phyloP scores from a whole-genome alignment of 2,797 vertebrate species.

The Aldrovandia affinis region DNA sequence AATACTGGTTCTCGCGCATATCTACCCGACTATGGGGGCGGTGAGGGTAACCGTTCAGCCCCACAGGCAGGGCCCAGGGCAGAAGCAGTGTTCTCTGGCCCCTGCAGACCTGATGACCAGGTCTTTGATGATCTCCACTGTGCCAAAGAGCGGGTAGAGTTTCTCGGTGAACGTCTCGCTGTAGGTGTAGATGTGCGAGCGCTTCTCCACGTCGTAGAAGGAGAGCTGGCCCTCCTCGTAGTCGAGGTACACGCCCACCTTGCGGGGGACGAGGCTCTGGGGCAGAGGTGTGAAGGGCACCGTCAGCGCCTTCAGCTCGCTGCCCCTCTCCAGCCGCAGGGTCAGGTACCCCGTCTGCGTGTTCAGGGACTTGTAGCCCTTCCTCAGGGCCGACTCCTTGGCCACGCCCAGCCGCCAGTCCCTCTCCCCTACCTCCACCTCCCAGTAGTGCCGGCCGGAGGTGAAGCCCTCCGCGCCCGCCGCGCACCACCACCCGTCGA shows the following conservation, averaged over 20 bases:
- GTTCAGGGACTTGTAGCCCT: slow-evolving; percentile 71
- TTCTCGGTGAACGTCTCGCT: slow-evolving; percentile 71
- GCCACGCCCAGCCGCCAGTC: slow-evolving; percentile 77
- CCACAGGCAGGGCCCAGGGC: slow-evolving; percentile 74
- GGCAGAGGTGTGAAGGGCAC: slow-evolving; percentile 63
- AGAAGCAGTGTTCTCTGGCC: slow-evolving; percentile 67
- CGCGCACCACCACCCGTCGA: slow-evolving; percentile 73
- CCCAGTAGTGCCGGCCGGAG: slow-evolving; percentile 77
- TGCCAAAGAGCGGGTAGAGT: slow-evolving; percentile 74
- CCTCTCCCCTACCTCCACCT: slow-evolving; percentile 76
- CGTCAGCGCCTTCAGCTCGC: slow-evolving; percentile 73
- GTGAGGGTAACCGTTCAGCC: slow-evolving; percentile 51
- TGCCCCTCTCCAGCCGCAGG: slow-evolving; percentile 73
- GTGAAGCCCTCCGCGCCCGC: slow-evolving; percentile 57
- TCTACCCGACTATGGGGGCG: not conserved
- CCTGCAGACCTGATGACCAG: slow-evolving; percentile 67
- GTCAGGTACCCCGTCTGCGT: slow-evolving; percentile 73
- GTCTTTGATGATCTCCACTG: slow-evolving; percentile 73
- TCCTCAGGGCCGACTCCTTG: slow-evolving; percentile 64
- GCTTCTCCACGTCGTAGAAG: slow-evolving; percentile 75
- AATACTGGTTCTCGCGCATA: slow-evolving; percentile 3
- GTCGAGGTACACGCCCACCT: slow-evolving; percentile 76
- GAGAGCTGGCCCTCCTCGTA: slow-evolving; percentile 77
- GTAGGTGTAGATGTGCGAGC: slow-evolving; percentile 77
- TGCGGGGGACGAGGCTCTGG: slow-evolving; percentile 53